Percentiles rank a stretch among this genome's conserved stretches.
phyloP scores from a whole-genome alignment of 1,140 invertebrate species.

The Drosophila truncata region DNA sequence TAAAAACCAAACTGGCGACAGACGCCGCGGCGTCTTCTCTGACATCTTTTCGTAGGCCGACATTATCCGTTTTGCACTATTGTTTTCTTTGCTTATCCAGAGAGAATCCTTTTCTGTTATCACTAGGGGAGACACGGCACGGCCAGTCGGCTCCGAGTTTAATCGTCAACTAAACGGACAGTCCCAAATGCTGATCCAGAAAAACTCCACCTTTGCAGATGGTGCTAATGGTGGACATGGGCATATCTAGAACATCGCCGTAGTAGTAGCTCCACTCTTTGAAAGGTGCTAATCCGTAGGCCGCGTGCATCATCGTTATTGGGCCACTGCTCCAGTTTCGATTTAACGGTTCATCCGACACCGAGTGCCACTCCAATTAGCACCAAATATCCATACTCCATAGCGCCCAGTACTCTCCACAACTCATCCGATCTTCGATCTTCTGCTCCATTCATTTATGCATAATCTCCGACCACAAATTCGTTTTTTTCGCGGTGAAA shows the following conservation, averaged over 20 bases:
- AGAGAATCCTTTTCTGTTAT: slow-evolving; percentile 10
- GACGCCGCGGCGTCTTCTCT: slow-evolving; percentile 35
- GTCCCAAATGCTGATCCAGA: slow-evolving; percentile 43
- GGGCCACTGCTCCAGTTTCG: slow-evolving; percentile 72
- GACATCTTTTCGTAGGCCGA: slow-evolving; percentile 60
- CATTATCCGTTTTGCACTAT: slow-evolving; percentile 36
- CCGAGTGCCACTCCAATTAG: slow-evolving; percentile 68
- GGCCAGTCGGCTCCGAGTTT: slow-evolving; percentile 54
- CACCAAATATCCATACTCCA: slow-evolving; percentile 32
- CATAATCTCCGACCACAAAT: slow-evolving; percentile 57
- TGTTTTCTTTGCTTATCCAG: background rate
- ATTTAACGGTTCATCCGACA: slow-evolving; percentile 79
- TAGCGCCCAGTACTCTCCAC: slow-evolving; percentile 15
- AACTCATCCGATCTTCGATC: slow-evolving; percentile 6
- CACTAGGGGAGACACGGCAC: slow-evolving; percentile 21
- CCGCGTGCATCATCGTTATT: slow-evolving; percentile 63
- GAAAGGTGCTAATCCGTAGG: slow-evolving; percentile 74
- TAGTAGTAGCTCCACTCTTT: slow-evolving; percentile 21
- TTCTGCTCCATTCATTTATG: slow-evolving; percentile 65
- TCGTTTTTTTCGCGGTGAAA: slow-evolving; percentile 75
- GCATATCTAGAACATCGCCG: slow-evolving; percentile 71
- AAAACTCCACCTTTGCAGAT: slow-evolving; percentile 52
- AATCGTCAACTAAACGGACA: slow-evolving; percentile 58
- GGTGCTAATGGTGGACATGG: slow-evolving; percentile 62
- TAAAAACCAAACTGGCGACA: slow-evolving; percentile 54